Base-by-base conservation (phyloP, 2,113 vertebrate genomes). In the Lampris incognitus region DNA sequence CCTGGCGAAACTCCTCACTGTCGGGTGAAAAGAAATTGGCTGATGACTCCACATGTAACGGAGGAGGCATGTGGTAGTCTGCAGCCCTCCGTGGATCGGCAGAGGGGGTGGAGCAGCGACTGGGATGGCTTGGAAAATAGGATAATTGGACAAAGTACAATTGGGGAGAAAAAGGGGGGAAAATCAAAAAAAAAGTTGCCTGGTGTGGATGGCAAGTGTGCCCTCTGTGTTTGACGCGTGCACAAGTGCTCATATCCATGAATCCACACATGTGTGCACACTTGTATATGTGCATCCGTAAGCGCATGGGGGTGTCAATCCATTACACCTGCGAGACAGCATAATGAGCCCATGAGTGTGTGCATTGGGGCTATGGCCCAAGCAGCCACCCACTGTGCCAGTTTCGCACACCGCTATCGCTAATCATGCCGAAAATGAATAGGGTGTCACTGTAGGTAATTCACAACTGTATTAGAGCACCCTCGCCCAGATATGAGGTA, bases 341-440 rank as follows among this genome's bases (percentile, higher is more conserved):
- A 67, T 84, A 88, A 84, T 83, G 84, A 83, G 81, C 69, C 74
- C 75, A 48, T 63, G 70, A 71, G 66, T 65, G 76, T 85, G 87
- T 76, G 64, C 79, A 69, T 37, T 63, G 80, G 24, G 83, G 81
- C 79, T 82, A 78, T 36, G 69, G 64, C 74, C 78, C 55, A 38
- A 41, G 24, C 76, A 86, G 80, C 85, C 88, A 89, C 85, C 90
- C 85, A 90, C 87, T 69, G 71, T n/a, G 83, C 70, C 51, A 62
- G 60, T 78, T 82, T 58, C 76, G 84, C 81, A 78, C 86, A 77
- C 86, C 78, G 58, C 66, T 66, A 77, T 79, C 40, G 74, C 91
- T 93, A 93, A 93, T 92, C 91, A 89, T 69, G 83, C 73, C 82
- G 92, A 81, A 91, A 91, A 93, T 86, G 86, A 92, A 93, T 91